Evolutionary conservation across 2,888 invertebrate species (phyloP).

Genomic region (Drosophila multiciliata): DNA sequence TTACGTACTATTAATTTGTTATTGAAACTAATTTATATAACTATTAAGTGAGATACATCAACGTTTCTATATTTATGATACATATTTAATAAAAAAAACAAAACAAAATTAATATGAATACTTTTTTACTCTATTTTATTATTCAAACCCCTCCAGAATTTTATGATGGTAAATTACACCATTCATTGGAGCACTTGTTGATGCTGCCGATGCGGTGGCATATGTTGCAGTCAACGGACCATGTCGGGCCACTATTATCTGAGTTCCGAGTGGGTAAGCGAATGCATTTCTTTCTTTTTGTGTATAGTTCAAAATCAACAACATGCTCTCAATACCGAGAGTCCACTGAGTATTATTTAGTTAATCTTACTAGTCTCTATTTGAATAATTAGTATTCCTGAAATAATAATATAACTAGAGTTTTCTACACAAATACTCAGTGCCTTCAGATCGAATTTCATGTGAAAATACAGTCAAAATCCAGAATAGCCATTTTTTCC

Average conservation of each 20-base stretch:
- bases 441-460: not conserved
- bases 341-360: not conserved
- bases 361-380: not conserved
- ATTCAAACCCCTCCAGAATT: not conserved
- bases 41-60: slow-evolving; percentile 35
- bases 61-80: slow-evolving; percentile 5
- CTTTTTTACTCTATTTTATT: not conserved
- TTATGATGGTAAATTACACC: not conserved
- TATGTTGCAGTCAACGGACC: not conserved
- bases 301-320: not conserved
- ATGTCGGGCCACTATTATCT: not conserved
- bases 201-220: not conserved
- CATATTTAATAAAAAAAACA: not conserved
- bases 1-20: slow-evolving; percentile 69
- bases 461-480: too few relatives aligned
- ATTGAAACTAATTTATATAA: slow-evolving; percentile 72
- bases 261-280: not conserved
- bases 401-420: not conserved
- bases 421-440: not conserved
- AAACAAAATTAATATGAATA: not conserved
- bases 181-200: not conserved
- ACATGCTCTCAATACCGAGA: not conserved
- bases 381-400: not conserved
- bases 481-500: too few relatives aligned
- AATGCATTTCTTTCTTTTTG: slow-evolving; percentile 1